Conservation (phyloP, 37 sponge, comb jelly and placozoan genomes). For the Geodia barretti region DNA sequence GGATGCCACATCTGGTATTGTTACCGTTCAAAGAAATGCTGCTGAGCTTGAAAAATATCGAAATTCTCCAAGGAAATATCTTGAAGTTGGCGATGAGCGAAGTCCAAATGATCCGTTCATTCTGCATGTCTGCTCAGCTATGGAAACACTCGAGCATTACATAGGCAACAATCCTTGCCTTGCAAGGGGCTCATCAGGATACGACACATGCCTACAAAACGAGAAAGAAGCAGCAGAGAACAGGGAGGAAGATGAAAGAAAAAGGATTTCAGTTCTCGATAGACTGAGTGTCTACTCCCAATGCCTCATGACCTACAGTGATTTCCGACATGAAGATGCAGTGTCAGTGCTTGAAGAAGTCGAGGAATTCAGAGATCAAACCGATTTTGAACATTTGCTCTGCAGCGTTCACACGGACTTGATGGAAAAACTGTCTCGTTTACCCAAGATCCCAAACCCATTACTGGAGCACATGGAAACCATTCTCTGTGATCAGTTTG, state of each 20-base stretch:
- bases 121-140: too few species aligned
- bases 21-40: conserved; percentile 14
- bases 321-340: conserved; percentile 49
- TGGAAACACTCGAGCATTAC: too few species aligned
- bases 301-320: conserved; percentile 43
- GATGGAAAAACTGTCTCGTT: conserved; percentile 9
- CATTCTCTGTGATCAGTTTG: conserved; percentile 12
- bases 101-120: too few species aligned
- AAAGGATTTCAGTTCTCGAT: conserved; percentile 14
- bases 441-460: conserved; percentile 47
- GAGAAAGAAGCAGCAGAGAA: conserved; percentile 17
- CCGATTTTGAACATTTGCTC: background rate
- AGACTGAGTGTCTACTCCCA: conserved; percentile 21
- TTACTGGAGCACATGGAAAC: conserved; percentile 24
- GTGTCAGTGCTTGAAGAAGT: conserved; percentile 22
- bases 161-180: too few species aligned
- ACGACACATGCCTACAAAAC: conserved; percentile 25
- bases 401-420: background rate
- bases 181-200: conserved; percentile 1
- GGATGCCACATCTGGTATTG: conserved; percentile 65
- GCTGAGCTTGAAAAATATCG: conserved; percentile 26
- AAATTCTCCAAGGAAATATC: too few species aligned
- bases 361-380: too few species aligned
- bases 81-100: too few species aligned
- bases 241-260: background rate